Conservation (phyloP, 2,113 vertebrate species). For the Malurus cyaneus region DNA sequence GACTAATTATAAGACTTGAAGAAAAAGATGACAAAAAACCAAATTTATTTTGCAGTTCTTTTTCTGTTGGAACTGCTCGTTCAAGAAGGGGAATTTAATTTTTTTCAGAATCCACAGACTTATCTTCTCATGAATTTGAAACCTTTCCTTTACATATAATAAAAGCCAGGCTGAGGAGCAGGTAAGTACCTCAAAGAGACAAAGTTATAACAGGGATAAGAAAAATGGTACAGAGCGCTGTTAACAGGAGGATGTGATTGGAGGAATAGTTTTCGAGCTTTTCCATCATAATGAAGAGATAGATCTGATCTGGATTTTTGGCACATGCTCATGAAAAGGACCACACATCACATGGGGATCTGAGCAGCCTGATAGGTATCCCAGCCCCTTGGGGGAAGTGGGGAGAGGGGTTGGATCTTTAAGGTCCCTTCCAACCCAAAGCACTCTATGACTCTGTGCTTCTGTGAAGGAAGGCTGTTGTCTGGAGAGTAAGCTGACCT, state of each 20-base stretch:
- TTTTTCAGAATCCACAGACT: neutral
- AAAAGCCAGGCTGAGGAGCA: neutral
- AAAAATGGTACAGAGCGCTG: neutral
- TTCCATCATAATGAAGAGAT: neutral
- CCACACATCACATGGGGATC: neutral
- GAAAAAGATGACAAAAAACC: neutral
- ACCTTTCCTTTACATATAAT: neutral
- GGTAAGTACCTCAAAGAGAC: neutral
- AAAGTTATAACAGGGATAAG: neutral
- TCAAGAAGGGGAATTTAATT: neutral
- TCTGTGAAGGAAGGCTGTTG: neutral
- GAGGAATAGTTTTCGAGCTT: neutral
- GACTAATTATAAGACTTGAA: neutral
- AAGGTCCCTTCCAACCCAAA: neutral
- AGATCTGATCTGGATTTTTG: neutral
- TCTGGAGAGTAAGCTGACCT: fast-evolving
- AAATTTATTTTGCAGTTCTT: neutral
- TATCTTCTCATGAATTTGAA: neutral
- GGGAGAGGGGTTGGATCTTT: neutral
- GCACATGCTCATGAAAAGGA: neutral
- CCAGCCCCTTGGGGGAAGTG: neutral
- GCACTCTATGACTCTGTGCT: neutral
- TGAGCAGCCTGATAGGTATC: neutral
- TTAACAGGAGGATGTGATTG: neutral
- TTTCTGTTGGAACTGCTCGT: neutral